Percentiles rank a stretch among this genome's conserved stretches.
Evolutionary conservation across 2,888 invertebrate genomes (phyloP).

Genomic region (Dicycla oo): DNA sequence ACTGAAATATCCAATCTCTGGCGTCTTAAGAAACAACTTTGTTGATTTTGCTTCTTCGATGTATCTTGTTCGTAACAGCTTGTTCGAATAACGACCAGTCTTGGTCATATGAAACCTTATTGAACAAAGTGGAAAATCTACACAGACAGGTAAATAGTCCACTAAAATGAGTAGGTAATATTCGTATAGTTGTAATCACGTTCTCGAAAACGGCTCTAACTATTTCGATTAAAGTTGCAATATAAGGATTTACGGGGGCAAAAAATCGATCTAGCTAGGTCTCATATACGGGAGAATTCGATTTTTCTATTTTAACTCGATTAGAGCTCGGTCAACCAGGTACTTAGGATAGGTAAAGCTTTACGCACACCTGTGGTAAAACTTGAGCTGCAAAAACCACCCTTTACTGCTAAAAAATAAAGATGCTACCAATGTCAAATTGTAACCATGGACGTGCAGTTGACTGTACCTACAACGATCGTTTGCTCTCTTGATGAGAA

Average conservation of each 20-base stretch:
- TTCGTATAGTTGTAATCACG: too few species aligned
- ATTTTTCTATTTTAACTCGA: too few species aligned
- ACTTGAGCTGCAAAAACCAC: not conserved
- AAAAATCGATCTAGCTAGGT: too few species aligned
- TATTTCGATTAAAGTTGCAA: too few species aligned
- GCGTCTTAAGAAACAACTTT: not conserved
- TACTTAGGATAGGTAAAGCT: not conserved
- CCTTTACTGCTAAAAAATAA: not conserved
- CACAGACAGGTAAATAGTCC: not conserved
- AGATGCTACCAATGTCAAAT: not conserved
- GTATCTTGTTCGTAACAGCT: not conserved
- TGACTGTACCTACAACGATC: constrained; percentile 2
- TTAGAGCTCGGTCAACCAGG: too few species aligned
- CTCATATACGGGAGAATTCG: too few species aligned
- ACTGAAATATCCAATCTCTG: not conserved
- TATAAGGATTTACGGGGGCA: too few species aligned
- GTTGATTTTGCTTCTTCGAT: not conserved
- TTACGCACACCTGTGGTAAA: not conserved
- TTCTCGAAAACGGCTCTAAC: too few species aligned
- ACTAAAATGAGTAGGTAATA: too few species aligned
- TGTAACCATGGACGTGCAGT: not conserved
- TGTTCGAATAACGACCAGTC: not conserved
- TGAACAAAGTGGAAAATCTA: not conserved
- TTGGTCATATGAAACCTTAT: not conserved
- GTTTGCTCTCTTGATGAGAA: not conserved